Conservation (phyloP, 2,888 invertebrate species). For the Lasioglossum calceatum region DNA sequence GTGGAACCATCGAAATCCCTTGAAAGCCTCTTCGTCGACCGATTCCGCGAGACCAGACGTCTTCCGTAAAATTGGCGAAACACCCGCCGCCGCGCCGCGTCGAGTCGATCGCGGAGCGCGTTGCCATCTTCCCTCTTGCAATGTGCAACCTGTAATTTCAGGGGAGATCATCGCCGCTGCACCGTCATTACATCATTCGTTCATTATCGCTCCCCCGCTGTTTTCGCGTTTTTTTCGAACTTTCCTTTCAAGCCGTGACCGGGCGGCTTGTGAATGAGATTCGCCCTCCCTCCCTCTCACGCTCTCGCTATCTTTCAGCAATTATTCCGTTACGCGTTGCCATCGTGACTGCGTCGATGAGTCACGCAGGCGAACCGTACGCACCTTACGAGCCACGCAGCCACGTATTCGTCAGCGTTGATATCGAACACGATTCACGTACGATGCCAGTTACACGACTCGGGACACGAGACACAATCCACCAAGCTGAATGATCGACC, state of each 20-base stretch:
- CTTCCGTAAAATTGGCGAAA: neutral
- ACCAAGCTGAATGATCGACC: conserved; percentile 16
- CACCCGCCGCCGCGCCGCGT: neutral
- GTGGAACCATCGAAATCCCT: conserved; percentile 61
- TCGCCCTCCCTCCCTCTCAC: neutral
- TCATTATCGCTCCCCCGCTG: neutral
- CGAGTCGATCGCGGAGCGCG: neutral
- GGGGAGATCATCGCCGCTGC: conserved; percentile 14
- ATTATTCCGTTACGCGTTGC: conserved; percentile 55
- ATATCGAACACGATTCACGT: conserved; percentile 39
- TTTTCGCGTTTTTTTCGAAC: neutral
- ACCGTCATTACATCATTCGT: conserved; percentile 30
- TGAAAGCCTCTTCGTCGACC: neutral
- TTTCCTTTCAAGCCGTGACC: neutral
- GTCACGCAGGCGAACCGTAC: conserved; percentile 32
- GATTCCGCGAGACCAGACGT: neutral
- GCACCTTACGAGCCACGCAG: conserved; percentile 29
- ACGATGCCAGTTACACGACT: conserved; percentile 26
- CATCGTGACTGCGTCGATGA: conserved; percentile 41
- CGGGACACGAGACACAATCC: conserved; percentile 14
- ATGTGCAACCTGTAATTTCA: conserved; percentile 34
- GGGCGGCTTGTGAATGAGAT: conserved; percentile 25
- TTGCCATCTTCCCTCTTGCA: neutral
- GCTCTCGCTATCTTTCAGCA: conserved; percentile 18
- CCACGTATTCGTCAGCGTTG: conserved; percentile 21